Conservation (phyloP, 2,113 vertebrate species). For the Centropus unirufus region DNA sequence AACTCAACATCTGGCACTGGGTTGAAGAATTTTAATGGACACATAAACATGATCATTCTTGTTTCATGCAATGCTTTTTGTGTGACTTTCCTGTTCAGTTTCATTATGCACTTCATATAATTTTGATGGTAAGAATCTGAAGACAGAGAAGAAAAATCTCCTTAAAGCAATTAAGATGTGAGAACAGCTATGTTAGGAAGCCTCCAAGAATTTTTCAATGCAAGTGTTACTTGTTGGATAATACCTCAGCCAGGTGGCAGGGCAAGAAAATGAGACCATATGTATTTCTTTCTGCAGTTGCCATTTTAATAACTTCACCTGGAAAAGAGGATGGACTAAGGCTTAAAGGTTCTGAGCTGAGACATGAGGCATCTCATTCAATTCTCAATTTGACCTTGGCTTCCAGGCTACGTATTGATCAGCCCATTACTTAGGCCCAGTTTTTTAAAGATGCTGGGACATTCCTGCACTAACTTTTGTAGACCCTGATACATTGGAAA, state of each 20-base stretch:
- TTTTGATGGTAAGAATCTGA: constrained; percentile 58
- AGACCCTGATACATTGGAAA: not conserved
- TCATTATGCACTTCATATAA: constrained; percentile 43
- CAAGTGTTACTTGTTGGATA: constrained; percentile 31
- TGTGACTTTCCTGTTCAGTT: constrained; percentile 36
- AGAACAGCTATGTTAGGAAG: constrained; percentile 49
- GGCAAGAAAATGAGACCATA: constrained; percentile 34
- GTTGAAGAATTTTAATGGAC: constrained; percentile 59
- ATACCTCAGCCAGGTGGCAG: constrained; percentile 50
- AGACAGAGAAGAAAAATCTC: constrained; percentile 49
- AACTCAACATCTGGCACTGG: constrained; percentile 34
- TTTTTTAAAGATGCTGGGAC: not conserved
- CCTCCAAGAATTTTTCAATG: constrained; percentile 36
- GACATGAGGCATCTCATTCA: not conserved
- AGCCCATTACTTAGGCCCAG: not conserved
- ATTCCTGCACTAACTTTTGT: not conserved
- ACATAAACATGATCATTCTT: constrained; percentile 58
- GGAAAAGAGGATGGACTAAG: not conserved
- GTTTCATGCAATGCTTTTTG: constrained; percentile 12
- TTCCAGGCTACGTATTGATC: not conserved
- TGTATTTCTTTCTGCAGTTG: not conserved
- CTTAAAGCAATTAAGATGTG: constrained; percentile 47
- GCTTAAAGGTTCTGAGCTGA: constrained; percentile 16
- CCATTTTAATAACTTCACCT: constrained; percentile 11
- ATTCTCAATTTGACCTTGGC: not conserved